Conservation (phyloP, 1,140 invertebrate genomes). For the Amphibalanus amphitrite region DNA sequence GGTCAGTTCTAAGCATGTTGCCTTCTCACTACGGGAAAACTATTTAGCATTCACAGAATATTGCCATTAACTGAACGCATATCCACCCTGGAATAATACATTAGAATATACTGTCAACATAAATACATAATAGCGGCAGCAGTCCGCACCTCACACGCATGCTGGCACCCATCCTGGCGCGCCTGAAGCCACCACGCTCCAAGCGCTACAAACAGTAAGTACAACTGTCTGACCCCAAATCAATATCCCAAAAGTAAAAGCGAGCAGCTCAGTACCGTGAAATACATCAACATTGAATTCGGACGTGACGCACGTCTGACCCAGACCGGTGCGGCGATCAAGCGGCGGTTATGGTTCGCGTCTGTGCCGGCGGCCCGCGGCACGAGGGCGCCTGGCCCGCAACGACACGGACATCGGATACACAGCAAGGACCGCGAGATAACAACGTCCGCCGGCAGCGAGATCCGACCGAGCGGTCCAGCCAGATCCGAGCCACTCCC, state of each 20-base stretch:
- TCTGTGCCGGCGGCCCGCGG: too few relatives aligned
- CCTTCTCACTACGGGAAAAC: neutral
- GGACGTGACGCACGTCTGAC: neutral
- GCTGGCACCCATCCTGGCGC: neutral
- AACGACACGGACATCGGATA: too few relatives aligned
- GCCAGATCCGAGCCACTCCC: too few relatives aligned
- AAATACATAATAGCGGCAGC: neutral
- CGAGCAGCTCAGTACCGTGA: neutral
- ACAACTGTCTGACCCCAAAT: neutral
- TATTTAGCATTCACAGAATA: neutral
- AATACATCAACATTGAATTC: neutral
- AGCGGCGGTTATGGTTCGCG: neutral
- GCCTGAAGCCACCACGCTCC: neutral
- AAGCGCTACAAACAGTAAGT: neutral
- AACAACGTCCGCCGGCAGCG: too few relatives aligned
- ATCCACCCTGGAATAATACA: neutral
- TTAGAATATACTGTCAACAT: neutral
- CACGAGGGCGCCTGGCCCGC: too few relatives aligned
- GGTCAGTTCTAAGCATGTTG: neutral
- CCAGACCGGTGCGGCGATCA: neutral
- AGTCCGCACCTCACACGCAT: neutral
- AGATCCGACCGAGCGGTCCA: too few relatives aligned
- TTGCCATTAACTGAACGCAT: neutral
- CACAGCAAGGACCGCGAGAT: too few relatives aligned
- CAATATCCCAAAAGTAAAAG: neutral